Evolutionary conservation across 2,888 invertebrate genomes (phyloP), one percentile per base, ranked within the genome.

Genomic region (Erebia aethiops): DNA sequence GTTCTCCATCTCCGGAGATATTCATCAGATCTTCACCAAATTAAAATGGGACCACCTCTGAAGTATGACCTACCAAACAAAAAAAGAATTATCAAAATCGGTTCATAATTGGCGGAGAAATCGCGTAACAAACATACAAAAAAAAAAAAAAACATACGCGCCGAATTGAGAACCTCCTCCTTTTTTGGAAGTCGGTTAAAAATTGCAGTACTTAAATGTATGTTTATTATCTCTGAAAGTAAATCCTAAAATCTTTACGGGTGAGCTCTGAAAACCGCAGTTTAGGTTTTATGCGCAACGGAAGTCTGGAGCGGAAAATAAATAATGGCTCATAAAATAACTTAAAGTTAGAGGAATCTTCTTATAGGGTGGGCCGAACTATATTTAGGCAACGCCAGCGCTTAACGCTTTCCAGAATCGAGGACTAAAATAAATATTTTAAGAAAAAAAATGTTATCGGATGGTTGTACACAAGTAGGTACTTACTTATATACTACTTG

Each of bases 241-340:
- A 43, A 46, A 49, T 41, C 8, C 52, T 52, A 46, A 35, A 61
- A 51, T 63, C 41, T 63, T 63, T 52, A 64, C 41, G 64, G 64
- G 16, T 64, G 35, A 69, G 52, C 21, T 46, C 41, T 51, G 61
- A 60, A 65, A 62, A 66, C 71, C 69, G 61, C 69, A 62, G 71
- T 69, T 62, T 65, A 69, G 64, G 51, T 56, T 66, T 72, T 69
- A 72, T 61, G 62, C 58, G 41, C 62, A 41, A 14, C 65, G 71
- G 71, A 72, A 69, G 61, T 72, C 71, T 69, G 71, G 71, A 26
- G 57, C 18, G 57, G 51, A 62, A 66, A 54, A 68, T 16, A 61
- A 66, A 54, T 64, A 56, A 62, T 66, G 71, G 65, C 60, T 43
- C 69, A 69, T 69, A 72, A 72, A 69, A 57, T 54, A 41, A 54